Percentiles rank a stretch among this genome's conserved stretches.
Conservation (phyloP, 2,113 vertebrate species). For the Anolis carolinensis region DNA sequence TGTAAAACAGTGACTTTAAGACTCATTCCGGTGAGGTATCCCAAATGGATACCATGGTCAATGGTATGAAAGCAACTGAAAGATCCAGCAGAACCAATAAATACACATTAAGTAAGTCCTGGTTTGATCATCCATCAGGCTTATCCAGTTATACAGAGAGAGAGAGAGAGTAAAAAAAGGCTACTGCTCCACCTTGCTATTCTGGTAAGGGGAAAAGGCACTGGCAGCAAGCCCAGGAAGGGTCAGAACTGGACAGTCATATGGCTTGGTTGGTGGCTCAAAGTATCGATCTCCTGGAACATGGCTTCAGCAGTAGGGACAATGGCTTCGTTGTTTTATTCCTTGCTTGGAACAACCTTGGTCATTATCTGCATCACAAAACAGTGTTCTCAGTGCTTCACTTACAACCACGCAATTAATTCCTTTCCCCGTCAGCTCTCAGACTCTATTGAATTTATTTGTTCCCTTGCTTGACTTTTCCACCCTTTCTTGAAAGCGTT, state of each 20-base stretch:
- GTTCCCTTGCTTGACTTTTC: conserved; percentile 27
- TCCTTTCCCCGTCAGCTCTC: conserved; percentile 40
- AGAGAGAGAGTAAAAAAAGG: not conserved
- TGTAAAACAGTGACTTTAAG: too few relatives aligned
- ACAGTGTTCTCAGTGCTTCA: conserved; percentile 38
- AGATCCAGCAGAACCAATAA: too few relatives aligned
- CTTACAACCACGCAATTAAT: conserved; percentile 45
- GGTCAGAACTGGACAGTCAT: not conserved
- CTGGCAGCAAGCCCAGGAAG: not conserved
- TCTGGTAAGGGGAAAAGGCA: not conserved
- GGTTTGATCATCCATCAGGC: not conserved
- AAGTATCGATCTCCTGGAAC: not conserved
- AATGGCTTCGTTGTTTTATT: conserved; percentile 1
- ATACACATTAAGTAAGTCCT: not conserved
- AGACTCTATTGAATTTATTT: conserved; percentile 42
- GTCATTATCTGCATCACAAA: conserved; percentile 37
- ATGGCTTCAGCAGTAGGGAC: conserved; percentile 35
- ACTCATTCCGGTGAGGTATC: too few relatives aligned
- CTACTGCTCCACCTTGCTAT: not conserved
- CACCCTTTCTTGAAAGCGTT: conserved; percentile 39
- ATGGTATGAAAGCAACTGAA: too few relatives aligned
- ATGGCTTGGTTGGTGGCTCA: too few relatives aligned
- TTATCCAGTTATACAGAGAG: too few relatives aligned
- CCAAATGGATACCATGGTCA: too few relatives aligned
- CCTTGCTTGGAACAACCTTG: conserved; percentile 39